Conservation (phyloP, 1,140 invertebrate genomes). For the Drosophila pseudoobscura region DNA sequence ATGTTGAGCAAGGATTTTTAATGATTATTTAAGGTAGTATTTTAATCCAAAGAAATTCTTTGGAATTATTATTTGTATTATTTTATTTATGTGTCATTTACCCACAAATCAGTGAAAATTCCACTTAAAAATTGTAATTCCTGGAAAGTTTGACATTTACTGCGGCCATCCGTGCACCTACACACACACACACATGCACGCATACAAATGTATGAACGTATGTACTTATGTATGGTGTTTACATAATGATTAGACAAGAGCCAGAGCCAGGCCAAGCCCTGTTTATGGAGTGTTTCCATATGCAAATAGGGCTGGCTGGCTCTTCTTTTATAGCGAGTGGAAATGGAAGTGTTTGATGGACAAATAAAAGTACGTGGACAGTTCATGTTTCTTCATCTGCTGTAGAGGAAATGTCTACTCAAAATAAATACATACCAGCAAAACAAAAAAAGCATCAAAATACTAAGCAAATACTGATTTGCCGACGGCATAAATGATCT, state of each 20-base stretch:
- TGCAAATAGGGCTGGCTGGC: conserved; percentile 55
- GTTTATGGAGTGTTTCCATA: conserved; percentile 32
- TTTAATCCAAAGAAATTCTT: too few species aligned
- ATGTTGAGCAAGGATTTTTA: too few species aligned
- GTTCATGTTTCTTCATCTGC: background rate
- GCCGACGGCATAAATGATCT: conserved; percentile 34
- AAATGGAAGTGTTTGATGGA: conserved; percentile 16
- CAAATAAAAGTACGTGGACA: conserved; percentile 26
- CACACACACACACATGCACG: conserved; percentile 1
- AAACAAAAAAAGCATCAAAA: conserved; percentile 9
- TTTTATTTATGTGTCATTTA: background rate
- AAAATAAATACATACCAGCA: conserved; percentile 35
- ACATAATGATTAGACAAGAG: conserved; percentile 71
- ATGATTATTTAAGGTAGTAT: too few species aligned
- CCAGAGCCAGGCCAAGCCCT: conserved; percentile 1
- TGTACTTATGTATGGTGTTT: conserved; percentile 33
- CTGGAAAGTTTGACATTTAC: conserved; percentile 40
- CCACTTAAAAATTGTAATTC: conserved; percentile 19
- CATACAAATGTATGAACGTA: too few species aligned
- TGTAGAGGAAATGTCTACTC: conserved; percentile 28
- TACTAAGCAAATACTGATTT: conserved; percentile 17
- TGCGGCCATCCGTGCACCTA: conserved; percentile 39
- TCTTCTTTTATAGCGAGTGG: conserved; percentile 18
- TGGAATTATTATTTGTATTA: background rate
- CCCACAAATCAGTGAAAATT: conserved; percentile 6